Conservation (phyloP, 30 jellyfish, hydroid and myxozoan species). For the Aurelia sp. region DNA sequence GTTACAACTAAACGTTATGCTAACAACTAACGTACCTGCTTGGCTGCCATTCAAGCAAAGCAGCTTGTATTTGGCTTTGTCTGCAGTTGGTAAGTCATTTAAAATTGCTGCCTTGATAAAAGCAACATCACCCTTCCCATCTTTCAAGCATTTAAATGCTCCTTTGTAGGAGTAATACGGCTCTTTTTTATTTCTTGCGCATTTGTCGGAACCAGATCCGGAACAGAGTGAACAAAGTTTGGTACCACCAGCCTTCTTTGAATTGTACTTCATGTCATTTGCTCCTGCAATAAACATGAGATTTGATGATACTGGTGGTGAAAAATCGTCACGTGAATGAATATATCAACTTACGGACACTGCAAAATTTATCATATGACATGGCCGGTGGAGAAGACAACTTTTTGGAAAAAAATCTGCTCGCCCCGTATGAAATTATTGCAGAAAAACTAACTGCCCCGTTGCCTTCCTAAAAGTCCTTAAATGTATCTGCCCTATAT, state of each 20-base stretch:
- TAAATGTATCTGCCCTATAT: too few species aligned
- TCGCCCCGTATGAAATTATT: too few species aligned
- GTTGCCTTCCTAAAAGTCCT: too few species aligned
- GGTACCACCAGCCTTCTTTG: conserved; percentile 1
- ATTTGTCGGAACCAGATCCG: conserved; percentile 41
- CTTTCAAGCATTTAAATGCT: conserved; percentile 63
- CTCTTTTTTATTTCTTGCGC: conserved; percentile 40
- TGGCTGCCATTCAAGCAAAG: conserved; percentile 19
- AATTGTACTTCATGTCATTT: conserved; percentile 63
- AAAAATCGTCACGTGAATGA: too few species aligned
- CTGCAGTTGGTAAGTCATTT: not conserved
- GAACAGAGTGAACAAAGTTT: conserved; percentile 54
- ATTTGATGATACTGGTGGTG: too few species aligned
- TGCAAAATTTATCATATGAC: too few species aligned
- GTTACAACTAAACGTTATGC: too few species aligned
- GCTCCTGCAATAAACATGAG: too few species aligned
- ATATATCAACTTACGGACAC: too few species aligned
- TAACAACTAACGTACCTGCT: not conserved
- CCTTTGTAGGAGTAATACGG: conserved; percentile 74
- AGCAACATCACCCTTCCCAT: conserved; percentile 65
- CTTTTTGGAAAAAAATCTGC: too few species aligned
- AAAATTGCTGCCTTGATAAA: conserved; percentile 48
- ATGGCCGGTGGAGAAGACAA: too few species aligned
- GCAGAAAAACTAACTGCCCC: too few species aligned
- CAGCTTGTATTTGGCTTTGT: conserved; percentile 27